phyloP scores from a whole-genome alignment of 2,113 vertebrate genomes.

The Synchiropus splendidus region DNA sequence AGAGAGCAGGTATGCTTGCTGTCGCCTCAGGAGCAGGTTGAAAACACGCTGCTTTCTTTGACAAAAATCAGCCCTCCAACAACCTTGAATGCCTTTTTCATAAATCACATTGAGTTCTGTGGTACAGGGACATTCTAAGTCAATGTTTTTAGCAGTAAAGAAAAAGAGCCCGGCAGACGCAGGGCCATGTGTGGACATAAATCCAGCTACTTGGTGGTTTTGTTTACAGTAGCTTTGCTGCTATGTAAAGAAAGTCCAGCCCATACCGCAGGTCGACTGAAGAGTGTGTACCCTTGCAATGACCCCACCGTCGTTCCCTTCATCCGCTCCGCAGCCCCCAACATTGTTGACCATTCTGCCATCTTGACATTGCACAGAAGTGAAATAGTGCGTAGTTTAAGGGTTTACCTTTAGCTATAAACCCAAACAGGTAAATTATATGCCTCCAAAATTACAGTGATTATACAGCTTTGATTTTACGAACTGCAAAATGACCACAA shows the following conservation, averaged over 20 bases:
- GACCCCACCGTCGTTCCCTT: constrained; percentile 19
- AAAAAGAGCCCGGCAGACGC: no score
- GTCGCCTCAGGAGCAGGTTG: constrained; percentile 1
- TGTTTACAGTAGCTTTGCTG: constrained; percentile 10
- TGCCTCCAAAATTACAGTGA: constrained; percentile 46
- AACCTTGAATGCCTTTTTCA: no score
- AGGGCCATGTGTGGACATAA: background rate
- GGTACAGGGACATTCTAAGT: no score
- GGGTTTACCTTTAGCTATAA: constrained; percentile 39
- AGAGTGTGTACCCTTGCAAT: constrained; percentile 3
- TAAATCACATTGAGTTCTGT: no score
- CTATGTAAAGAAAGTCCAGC: constrained; percentile 6
- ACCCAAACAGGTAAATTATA: constrained; percentile 55
- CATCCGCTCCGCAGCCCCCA: constrained; percentile 4
- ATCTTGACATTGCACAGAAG: constrained; percentile 15
- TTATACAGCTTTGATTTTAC: constrained; percentile 51
- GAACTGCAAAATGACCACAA: constrained; percentile 49
- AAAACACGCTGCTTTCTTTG: constrained; percentile 1
- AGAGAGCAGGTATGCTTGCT: constrained; percentile 13
- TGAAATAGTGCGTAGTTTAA: constrained; percentile 12
- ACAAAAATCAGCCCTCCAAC: no score
- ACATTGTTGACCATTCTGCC: constrained; percentile 18
- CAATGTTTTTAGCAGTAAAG: no score
- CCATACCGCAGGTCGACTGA: background rate
- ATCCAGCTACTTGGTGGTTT: constrained; percentile 1